phyloP scores from a whole-genome alignment of 1,140 invertebrate species.

The Drosophila ficusphila region DNA sequence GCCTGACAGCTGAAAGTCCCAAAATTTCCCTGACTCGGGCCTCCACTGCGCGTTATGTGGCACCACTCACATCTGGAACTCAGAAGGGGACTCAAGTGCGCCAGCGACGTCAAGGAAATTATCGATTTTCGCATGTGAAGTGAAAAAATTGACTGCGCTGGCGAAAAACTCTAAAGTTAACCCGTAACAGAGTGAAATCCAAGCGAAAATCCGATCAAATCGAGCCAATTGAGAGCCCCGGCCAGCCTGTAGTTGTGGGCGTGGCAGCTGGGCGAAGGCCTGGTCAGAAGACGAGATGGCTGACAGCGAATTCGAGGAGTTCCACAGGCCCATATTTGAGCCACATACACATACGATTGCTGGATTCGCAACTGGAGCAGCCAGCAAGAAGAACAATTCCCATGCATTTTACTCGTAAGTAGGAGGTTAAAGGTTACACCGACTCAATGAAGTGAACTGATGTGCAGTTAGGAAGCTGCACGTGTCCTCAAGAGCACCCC shows the following conservation, averaged over 20 bases:
- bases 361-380: conserved; percentile 88
- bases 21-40: conserved; percentile 57
- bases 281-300: conserved; percentile 87
- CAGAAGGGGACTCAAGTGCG: conserved; percentile 51
- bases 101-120: conserved; percentile 75
- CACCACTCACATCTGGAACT: conserved; percentile 60
- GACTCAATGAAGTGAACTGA: not conserved
- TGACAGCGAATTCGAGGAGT: conserved; percentile 96
- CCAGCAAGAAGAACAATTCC: conserved; percentile 84
- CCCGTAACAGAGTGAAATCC: not conserved
- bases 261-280: conserved; percentile 55
- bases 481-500: conserved; percentile 35
- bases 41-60: not conserved
- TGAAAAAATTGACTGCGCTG: conserved; percentile 58
- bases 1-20: conserved; percentile 52
- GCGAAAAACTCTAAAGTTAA: not conserved
- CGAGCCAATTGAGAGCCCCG: not conserved
- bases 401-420: conserved; percentile 90
- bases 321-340: conserved; percentile 92
- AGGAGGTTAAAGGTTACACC: not conserved
- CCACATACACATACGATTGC: conserved; percentile 85
- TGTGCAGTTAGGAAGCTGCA: conserved; percentile 17
- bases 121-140: conserved; percentile 73
- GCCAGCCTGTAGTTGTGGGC: conserved; percentile 23
- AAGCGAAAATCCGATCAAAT: not conserved